Evolutionary conservation across 2,888 invertebrate genomes (phyloP), one percentile per base, ranked within the genome.

Genomic region (Tinea semifulvella): DNA sequence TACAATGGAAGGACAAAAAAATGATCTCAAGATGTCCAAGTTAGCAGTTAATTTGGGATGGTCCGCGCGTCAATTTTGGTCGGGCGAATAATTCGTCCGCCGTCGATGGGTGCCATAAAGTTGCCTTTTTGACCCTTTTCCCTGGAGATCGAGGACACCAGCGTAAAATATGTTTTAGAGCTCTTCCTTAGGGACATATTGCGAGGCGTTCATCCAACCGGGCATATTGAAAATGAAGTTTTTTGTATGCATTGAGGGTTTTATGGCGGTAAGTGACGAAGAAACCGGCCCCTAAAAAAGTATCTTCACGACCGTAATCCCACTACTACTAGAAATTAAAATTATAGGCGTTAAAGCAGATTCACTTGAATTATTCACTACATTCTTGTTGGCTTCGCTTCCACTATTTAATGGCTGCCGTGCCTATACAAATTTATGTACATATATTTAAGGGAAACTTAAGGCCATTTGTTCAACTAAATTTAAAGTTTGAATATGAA

Each of bases 121-220:
- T 19, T 43, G 43, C 43, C 43, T 43, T 43, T 43, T 43, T 43
- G 43, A 43, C 43, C 43, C 43, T 43, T 43, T 28, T 17, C 43
- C 18, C 16, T 18, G 31, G 11, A 31, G 18, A n/a, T 13, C 10
- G 28, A 31, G 31, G 35, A 42, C 26, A 26, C 26, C 31, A 19
- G 43, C 43, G 43, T 43, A 43, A 43, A 43, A 43, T 43, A 43
- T 43, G 20, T 43, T 43, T 43, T 43, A 43, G 43, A 20, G 43
- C 43, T 10, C 11, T 18, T 17, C 31, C 28, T 42, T 16, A n/a
- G 43, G 43, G 43, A 43, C 43, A 43, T 31, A 31, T 43, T 31
- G 43, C 31, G 19, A 28, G 43, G 19, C 31, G 43, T 10, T 27
- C 43, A 20, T 20, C 43, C 28, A 31, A 43, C 13, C 20, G 43